Evolutionary conservation across 1,140 invertebrate species (phyloP), one percentile per base, ranked within the genome.

Genomic region (Eubasilissa regina): DNA sequence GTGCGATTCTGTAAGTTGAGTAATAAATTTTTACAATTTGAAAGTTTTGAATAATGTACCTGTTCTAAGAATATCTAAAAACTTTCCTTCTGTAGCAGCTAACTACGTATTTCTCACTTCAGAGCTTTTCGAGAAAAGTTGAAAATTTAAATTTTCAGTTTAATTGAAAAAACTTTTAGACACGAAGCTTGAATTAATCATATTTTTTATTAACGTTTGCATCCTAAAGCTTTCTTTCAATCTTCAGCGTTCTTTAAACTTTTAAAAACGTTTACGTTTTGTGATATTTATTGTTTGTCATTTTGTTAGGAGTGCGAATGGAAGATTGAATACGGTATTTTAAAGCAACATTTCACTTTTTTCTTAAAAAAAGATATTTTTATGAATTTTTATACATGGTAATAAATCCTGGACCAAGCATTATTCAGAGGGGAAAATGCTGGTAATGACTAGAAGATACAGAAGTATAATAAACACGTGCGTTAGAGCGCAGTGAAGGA

Each of bases 91-190:
- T 35, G 25, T 35, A 35, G 25, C 25, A 35, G 25, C 25, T 35
- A 35, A 35, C 25, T 35, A 35, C 25, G 25, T 35, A 35, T 58
- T 17, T 58, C 55, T 58, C 1, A 58, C 17, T 11, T 58, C 55
- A 9, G 3, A 19, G 17, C 55, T 58, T 58, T 58, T 58, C 21
- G 13, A 43, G 58, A 64, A 35, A 64, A 64, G 60, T 64, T 64
- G n/a, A 70, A 68, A 70, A 70, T 70, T 45, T 47, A 70, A 70
- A 47, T 70, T 70, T 70, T 70, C 66, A 70, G 12, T 70, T 70
- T 70, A 70, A 70, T 70, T 70, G 66, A 48, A 70, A 70, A 70
- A 70, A 70, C 66, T 70, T 70, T 70, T 9, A 70, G 66, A 70
- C 66, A 70, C 44, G 66, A 19, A 70, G 66, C 8, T 7, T 7